These are phyloP conservation scores for Drosophila pseudoananassae DNA, from an alignment of 1,140 invertebrate species.

Conservation along the genomic window DNA sequence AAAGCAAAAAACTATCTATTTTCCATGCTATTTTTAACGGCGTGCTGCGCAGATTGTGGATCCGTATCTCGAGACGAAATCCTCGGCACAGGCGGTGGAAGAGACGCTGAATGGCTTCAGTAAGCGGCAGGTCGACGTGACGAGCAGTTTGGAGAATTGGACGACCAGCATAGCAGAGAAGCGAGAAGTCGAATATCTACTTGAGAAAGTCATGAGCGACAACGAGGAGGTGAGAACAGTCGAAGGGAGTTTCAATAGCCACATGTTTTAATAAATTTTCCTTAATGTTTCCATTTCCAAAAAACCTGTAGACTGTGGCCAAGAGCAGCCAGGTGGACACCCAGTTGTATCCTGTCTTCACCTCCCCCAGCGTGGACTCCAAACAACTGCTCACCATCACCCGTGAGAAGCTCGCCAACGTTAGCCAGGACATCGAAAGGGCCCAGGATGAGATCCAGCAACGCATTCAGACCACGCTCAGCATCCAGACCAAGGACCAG, in stretches of 20 bases:
- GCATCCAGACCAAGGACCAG: constrained; percentile 86
- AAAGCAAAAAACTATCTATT: constrained; percentile 60
- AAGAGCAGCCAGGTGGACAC: constrained; percentile 90
- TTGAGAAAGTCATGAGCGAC: constrained; percentile 90
- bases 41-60: constrained; percentile 87
- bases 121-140: constrained; percentile 88
- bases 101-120: constrained; percentile 89
- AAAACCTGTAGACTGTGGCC: constrained; percentile 87
- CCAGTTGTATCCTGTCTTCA: constrained; percentile 91
- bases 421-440: constrained; percentile 89
- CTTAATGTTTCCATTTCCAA: constrained; percentile 30
- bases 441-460: constrained; percentile 89
- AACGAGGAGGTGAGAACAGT: constrained; percentile 87
- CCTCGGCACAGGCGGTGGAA: constrained; percentile 89
- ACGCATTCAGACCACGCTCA: constrained; percentile 87
- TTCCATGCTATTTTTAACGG: constrained; percentile 75
- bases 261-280: background rate
- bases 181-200: constrained; percentile 88
- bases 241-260: background rate
- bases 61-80: constrained; percentile 89
- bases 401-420: constrained; percentile 85
- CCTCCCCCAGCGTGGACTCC: constrained; percentile 86
- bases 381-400: constrained; percentile 86
- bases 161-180: constrained; percentile 87
- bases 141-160: constrained; percentile 89